Conservation (phyloP, 2,888 invertebrate species). For the Bellardia bayeri region DNA sequence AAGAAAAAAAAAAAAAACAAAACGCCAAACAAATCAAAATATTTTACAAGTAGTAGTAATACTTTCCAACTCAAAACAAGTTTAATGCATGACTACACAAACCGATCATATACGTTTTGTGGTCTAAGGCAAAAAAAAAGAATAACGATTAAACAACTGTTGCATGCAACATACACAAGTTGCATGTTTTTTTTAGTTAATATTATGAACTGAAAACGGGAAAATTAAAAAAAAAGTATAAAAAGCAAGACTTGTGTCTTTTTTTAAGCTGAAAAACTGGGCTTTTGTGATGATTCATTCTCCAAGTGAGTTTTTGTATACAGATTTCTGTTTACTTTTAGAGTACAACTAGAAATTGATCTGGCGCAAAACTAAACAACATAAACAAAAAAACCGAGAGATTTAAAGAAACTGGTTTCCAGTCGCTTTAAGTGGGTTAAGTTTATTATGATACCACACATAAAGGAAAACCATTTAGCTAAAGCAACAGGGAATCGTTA, state of each 20-base stretch:
- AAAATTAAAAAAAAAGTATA: slow-evolving; percentile 19
- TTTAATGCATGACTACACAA: slow-evolving; percentile 44
- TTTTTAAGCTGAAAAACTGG: slow-evolving; percentile 40
- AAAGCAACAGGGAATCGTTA: slow-evolving; percentile 31
- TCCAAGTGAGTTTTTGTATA: slow-evolving; percentile 16
- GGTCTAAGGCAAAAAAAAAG: no score
- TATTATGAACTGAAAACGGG: slow-evolving; percentile 19
- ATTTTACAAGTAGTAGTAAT: slow-evolving; percentile 47
- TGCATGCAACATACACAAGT: slow-evolving; percentile 27
- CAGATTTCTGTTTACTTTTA: neutral
- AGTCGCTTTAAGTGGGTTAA: slow-evolving; percentile 61
- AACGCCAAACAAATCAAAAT: slow-evolving; percentile 29
- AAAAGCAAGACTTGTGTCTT: slow-evolving; percentile 49
- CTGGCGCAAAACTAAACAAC: slow-evolving; percentile 31
- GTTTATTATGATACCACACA: slow-evolving; percentile 59
- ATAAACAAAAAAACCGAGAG: neutral
- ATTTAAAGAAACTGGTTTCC: slow-evolving; percentile 58
- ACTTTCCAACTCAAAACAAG: slow-evolving; percentile 34
- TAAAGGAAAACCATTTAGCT: slow-evolving; percentile 32
- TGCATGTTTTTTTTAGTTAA: no score
- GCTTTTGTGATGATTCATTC: slow-evolving; percentile 66
- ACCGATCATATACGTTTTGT: slow-evolving; percentile 6
- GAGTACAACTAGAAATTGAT: slow-evolving; percentile 37
- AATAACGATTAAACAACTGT: no score
- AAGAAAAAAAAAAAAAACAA: neutral